Evolutionary conservation across 2,797 vertebrate genomes (phyloP), one percentile per base, ranked within the genome.

Genomic region (Gorsachius magnificus): DNA sequence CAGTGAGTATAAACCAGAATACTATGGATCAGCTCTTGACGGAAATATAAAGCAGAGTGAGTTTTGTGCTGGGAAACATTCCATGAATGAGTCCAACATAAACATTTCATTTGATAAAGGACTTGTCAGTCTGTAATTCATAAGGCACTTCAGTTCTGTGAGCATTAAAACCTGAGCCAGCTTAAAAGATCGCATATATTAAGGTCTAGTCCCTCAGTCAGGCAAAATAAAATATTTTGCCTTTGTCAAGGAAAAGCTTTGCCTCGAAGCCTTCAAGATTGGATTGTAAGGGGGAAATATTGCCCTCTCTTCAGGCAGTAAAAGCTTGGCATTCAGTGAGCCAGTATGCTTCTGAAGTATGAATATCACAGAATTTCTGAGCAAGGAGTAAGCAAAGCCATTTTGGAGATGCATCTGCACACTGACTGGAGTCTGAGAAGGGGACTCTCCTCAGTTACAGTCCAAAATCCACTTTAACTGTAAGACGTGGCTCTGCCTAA

Each of bases 141-240:
- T 74, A 91, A 80, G 50, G 65, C 43, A 88, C 72, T 92, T 95
- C 72, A 89, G 35, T 71, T 80, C 58, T 54, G 26, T 66, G 54
- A 86, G 46, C 65, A 43, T 91, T 93, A 93, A 91, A 95, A 89
- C 60, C 50, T 38, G n/a, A 76, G 46, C 33, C 72, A 83, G 57
- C 69, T 80, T 93, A 65, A 91, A 94, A 91, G 53, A 76, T 29
- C 85, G 78, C 64, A 77, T 96, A 70, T 80, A 83, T 91, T 93
- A 80, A 71, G 19, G 50, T 64, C 64, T 50, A 43, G 79, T 77
- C 56, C 68, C 36, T 77, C 61, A 77, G 35, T 70, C 64, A 85
- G 65, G 53, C 24, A 92, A 93, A 95, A 87, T 85, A 85, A 87
- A 92, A 68, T 92, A 94, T 80, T 94, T 89, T 95, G 71, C 70